Evolutionary conservation across 1,140 invertebrate genomes (phyloP).

Genomic region (Drosophila auraria): DNA sequence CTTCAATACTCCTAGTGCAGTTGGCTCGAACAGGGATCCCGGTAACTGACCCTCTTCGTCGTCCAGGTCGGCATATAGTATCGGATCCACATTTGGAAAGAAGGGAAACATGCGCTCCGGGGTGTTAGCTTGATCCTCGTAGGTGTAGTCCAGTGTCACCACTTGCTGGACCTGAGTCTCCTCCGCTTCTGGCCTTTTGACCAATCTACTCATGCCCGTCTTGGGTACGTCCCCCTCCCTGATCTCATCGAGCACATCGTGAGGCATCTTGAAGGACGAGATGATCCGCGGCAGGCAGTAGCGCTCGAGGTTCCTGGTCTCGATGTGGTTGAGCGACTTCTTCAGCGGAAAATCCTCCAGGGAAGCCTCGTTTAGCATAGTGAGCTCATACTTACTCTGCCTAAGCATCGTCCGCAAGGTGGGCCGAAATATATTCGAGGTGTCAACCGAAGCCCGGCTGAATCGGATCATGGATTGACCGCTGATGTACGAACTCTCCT

Average conservation of each 20-base stretch:
- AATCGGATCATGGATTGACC: background rate
- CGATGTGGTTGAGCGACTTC: slow-evolving; percentile 20
- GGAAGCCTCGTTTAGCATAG: background rate
- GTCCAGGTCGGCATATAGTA: background rate
- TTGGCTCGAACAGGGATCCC: background rate
- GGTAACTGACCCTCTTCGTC: background rate
- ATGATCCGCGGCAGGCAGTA: slow-evolving; percentile 61
- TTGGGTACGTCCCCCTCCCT: slow-evolving; percentile 6
- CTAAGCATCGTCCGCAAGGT: slow-evolving; percentile 32
- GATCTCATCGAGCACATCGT: slow-evolving; percentile 55
- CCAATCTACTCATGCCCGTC: slow-evolving; percentile 9
- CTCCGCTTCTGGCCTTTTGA: slow-evolving; percentile 16
- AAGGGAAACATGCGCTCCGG: slow-evolving; percentile 64
- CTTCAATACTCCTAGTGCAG: slow-evolving; percentile 44
- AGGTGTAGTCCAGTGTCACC: slow-evolving; percentile 34
- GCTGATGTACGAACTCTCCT: too few species aligned
- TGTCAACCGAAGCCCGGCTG: background rate
- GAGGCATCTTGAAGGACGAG: slow-evolving; percentile 70
- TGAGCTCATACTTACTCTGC: background rate
- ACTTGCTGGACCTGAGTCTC: background rate
- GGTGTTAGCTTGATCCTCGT: slow-evolving; percentile 25
- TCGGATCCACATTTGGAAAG: slow-evolving; percentile 14
- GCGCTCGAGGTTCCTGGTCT: slow-evolving; percentile 44
- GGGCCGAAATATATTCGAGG: slow-evolving; percentile 57
- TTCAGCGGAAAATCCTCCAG: slow-evolving; percentile 45